Evolutionary conservation across 1,140 invertebrate species (phyloP).

Genomic region (Cylas formicarius): DNA sequence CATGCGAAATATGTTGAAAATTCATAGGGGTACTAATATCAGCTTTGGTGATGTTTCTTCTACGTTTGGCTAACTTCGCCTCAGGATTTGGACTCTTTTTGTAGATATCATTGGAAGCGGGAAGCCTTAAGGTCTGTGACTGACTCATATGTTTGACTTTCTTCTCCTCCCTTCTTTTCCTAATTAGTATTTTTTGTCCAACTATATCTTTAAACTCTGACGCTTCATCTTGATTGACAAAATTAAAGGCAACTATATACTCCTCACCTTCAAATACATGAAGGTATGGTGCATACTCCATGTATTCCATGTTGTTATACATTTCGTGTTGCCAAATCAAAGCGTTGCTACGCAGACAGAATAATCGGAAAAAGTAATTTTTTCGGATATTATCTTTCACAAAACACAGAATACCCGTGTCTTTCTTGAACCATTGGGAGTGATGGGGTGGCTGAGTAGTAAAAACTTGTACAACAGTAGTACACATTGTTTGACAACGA

Average conservation of each 20-base stretch:
- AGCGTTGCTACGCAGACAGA: slow-evolving; percentile 66
- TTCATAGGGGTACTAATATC: slow-evolving; percentile 83
- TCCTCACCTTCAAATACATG: slow-evolving; percentile 92
- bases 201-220: slow-evolving; percentile 60
- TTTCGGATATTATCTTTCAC: slow-evolving; percentile 82
- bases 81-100: slow-evolving; percentile 16
- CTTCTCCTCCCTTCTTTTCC: slow-evolving; percentile 44
- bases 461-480: slow-evolving; percentile 85
- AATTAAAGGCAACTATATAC: slow-evolving; percentile 82
- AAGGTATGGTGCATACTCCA: slow-evolving; percentile 69
- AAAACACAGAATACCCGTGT: slow-evolving; percentile 70
- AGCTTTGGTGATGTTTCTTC: slow-evolving; percentile 72
- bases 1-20: slow-evolving; percentile 84
- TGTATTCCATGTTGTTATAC: slow-evolving; percentile 87
- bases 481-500: slow-evolving; percentile 78
- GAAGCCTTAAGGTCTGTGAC: slow-evolving; percentile 16
- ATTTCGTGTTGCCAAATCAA: slow-evolving; percentile 92
- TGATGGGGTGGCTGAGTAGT: slow-evolving; percentile 73
- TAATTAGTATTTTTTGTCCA: slow-evolving; percentile 55
- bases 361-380: slow-evolving; percentile 88
- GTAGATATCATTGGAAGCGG: slow-evolving; percentile 13
- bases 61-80: slow-evolving; percentile 46
- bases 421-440: slow-evolving; percentile 76
- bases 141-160: slow-evolving; percentile 16
- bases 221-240: slow-evolving; percentile 85